A percentile compares a stretch with the other conserved stretches of the same genome.
phyloP scores from a whole-genome alignment of 2,888 invertebrate genomes.

The Amblyteles armatorius region DNA sequence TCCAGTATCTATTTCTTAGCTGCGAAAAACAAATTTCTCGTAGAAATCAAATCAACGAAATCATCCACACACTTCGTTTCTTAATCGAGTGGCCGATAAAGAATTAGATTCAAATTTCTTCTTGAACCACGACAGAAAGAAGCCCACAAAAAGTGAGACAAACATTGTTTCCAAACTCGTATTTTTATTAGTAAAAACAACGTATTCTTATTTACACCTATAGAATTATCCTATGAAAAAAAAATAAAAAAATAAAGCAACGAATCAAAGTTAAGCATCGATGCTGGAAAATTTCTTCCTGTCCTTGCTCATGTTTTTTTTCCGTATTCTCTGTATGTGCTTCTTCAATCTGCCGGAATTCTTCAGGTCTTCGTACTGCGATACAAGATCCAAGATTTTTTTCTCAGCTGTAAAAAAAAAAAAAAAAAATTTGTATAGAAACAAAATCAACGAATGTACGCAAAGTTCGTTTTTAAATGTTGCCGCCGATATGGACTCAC shows the following conservation, averaged over 20 bases:
- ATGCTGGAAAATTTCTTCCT: conserved; percentile 71
- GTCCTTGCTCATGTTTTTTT: conserved; percentile 87
- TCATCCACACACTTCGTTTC: conserved; percentile 47
- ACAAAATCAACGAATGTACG: conserved; percentile 29
- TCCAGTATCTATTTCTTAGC: conserved; percentile 92
- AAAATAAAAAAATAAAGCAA: background rate
- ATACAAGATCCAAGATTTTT: conserved; percentile 90
- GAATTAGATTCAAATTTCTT: conserved; percentile 88
- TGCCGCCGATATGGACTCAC: conserved; percentile 84
- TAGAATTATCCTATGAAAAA: background rate
- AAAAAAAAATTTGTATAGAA: conserved; percentile 2
- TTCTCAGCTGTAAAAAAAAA: conserved; percentile 89
- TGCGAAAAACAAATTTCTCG: conserved; percentile 71
- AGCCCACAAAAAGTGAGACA: background rate
- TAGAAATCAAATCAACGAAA: background rate
- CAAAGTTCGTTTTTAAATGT: conserved; percentile 42
- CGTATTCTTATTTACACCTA: background rate
- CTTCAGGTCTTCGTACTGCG: conserved; percentile 93
- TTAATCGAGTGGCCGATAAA: background rate
- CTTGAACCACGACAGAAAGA: conserved; percentile 86
- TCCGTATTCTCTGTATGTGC: conserved; percentile 92
- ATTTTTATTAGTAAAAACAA: background rate
- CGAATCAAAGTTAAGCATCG: conserved; percentile 19
- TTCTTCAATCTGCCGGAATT: conserved; percentile 91
- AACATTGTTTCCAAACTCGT: background rate